A percentile compares a stretch with the other conserved stretches of the same genome.
Evolutionary conservation across 2,797 vertebrate species (phyloP).

Genomic region (Bryconaethiops microstoma): DNA sequence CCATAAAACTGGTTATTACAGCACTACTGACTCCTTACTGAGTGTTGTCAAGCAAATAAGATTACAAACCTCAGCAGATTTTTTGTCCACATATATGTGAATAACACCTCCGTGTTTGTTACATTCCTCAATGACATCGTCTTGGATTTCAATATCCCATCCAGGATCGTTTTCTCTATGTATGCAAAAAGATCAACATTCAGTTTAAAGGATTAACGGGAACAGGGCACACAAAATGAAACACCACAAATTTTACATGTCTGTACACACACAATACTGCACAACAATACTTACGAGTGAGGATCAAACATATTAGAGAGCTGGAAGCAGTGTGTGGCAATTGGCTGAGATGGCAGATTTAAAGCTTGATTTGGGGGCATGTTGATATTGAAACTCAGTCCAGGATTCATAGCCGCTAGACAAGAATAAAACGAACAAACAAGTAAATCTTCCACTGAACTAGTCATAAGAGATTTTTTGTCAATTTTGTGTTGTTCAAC

Average conservation of each 20-base stretch:
- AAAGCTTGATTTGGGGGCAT: constrained; percentile 65
- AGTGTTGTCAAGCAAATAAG: neutral
- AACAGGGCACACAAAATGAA: neutral
- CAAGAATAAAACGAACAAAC: neutral
- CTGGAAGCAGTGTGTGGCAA: constrained; percentile 96
- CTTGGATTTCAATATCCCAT: constrained; percentile 94
- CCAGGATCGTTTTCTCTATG: constrained; percentile 88
- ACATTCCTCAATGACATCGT: constrained; percentile 97
- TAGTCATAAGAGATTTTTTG: neutral
- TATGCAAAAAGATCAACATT: neutral
- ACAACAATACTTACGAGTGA: constrained; percentile 80
- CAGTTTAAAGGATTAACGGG: neutral
- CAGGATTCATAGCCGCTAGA: constrained; percentile 63
- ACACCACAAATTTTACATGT: neutral
- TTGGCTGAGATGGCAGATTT: constrained; percentile 84
- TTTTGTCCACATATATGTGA: constrained; percentile 96
- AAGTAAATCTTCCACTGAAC: neutral
- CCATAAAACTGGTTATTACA: no score
- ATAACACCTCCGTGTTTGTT: constrained; percentile 97
- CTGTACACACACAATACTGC: no score
- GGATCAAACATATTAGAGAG: constrained; percentile 98
- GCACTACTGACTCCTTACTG: neutral
- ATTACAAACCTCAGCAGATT: constrained; percentile 88
- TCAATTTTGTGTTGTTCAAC: neutral
- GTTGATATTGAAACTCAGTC: constrained; percentile 73